Evolutionary conservation across 2,797 vertebrate species (phyloP), one percentile per base, ranked within the genome.

Genomic region (Pipistrellus pygmaeus): DNA sequence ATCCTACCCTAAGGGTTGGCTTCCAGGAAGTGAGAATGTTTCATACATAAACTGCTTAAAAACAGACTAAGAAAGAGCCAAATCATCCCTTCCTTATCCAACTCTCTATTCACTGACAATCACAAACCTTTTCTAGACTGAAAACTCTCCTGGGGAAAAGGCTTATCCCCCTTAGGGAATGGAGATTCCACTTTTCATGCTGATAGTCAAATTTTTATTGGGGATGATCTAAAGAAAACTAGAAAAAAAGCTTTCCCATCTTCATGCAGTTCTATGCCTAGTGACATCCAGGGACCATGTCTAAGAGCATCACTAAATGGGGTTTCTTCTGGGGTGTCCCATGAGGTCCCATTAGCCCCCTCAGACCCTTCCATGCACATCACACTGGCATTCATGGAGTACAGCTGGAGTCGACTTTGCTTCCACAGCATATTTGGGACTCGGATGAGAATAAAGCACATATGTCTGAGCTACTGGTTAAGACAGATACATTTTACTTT

Each of bases 1-100:
- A 82, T 3, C 12, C 55, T 60, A 32, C 9, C 4, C 68, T 51
- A 76, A 64, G 48, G 20, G 46, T 30, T 46, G 25, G 55, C 51
- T 66, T 55, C 27, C 25, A 75, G 48, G 11, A 94, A 88, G 20
- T 83, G 32, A 80, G 51, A n/a, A 46, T 30, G 18, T 60, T 90
- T 94, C 71, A 9, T 21, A 53, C 46, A 32, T 44, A 48, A 92
- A 90, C 13, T 85, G 66, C 92, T 69, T 76, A 15, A 93, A 82
- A 82, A 87, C 1, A 85, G 44, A 78, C 4, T 17, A 87, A 38
- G 44, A 57, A 87, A 38, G 44, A 57, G 8, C 20, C 30, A 85
- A 93, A 77, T 53, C 72, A 89, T 12, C 55, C 35, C 38, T 88
- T 77, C 30, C 73, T 88, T 46, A 48, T 23, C 41, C 38, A 89